A percentile compares a stretch with the other conserved stretches of the same genome.
Conservation (phyloP, 2,113 vertebrate genomes). For the Amblyornis subalaris region DNA sequence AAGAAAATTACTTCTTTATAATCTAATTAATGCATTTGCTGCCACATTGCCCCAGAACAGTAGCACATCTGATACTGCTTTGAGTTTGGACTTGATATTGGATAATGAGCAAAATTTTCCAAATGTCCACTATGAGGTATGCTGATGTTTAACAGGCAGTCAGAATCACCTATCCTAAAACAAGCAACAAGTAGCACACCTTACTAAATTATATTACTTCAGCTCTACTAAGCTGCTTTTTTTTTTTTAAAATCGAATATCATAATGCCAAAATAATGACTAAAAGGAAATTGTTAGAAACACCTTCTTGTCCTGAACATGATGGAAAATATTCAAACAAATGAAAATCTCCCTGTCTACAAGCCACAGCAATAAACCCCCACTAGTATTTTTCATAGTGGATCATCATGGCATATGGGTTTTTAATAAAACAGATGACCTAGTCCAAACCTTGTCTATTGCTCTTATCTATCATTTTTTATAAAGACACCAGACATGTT, state of each 20-base stretch:
- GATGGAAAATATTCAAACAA: neutral
- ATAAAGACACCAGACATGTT: neutral
- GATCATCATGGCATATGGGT: neutral
- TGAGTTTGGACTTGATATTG: neutral
- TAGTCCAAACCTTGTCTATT: neutral
- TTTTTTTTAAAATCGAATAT: neutral
- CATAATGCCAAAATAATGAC: neutral
- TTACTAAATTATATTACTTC: neutral
- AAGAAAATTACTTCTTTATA: neutral
- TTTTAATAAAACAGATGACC: conserved; percentile 17
- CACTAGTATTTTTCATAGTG: neutral
- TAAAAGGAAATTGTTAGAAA: neutral
- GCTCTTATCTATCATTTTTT: neutral
- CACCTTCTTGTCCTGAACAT: neutral
- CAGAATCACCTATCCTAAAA: neutral
- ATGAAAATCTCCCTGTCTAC: neutral
- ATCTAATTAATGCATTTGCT: neutral
- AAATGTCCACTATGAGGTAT: neutral
- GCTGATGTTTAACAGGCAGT: neutral
- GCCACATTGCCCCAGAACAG: neutral
- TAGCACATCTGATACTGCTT: neutral
- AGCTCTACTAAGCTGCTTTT: neutral
- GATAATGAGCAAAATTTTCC: neutral
- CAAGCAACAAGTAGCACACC: neutral
- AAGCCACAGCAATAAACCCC: neutral